Evolutionary conservation across 2,888 invertebrate species (phyloP), one percentile per base, ranked within the genome.

Genomic region (Barypeithes pellucidus): DNA sequence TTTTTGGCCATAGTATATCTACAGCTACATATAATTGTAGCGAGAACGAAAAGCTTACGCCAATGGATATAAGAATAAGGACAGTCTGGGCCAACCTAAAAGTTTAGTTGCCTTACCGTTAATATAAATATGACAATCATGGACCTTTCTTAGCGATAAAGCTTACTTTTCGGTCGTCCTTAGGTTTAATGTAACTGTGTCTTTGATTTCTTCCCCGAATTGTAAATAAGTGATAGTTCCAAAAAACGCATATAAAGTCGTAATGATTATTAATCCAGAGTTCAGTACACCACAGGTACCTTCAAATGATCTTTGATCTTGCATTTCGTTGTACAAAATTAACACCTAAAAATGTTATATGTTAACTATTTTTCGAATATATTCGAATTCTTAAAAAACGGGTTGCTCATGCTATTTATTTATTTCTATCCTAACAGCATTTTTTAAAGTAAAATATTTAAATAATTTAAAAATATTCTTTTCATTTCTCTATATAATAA

Each of bases 101-200:
- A 67, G 20, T n/a, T 41, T 33, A 43, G 14, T 33, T 24, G 5
- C 5, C 5, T 24, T 24, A 14, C 3, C 22, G 18, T 12, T 47
- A 47, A 7, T 12, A 8, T 14, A 14, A 16, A 14, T 47, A 14
- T 9, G 47, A 18, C 1, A 47, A 11, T 18, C 11, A 14, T 2
- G 3, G n/a, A n/a, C n/a, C n/a, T n/a, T n/a, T n/a, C n/a, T n/a
- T n/a, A n/a, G n/a, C n/a, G n/a, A n/a, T n/a, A n/a, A n/a, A n/a
- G 54, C 62, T 41, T 33, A 71, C 70, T 33, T 11, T 47, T 57
- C 57, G 7, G 50, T 41, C 5, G 43, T 43, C 5, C 66, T 43
- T 18, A 72, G 41, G 22, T 72, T 72, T 16, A 72, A 41, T 14
- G 72, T 72, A 5, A 72, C 72, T n/a, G 72, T 66, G 14, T 72